Evolutionary conservation across 2,888 invertebrate species (phyloP).

Genomic region (Ctena decussata): DNA sequence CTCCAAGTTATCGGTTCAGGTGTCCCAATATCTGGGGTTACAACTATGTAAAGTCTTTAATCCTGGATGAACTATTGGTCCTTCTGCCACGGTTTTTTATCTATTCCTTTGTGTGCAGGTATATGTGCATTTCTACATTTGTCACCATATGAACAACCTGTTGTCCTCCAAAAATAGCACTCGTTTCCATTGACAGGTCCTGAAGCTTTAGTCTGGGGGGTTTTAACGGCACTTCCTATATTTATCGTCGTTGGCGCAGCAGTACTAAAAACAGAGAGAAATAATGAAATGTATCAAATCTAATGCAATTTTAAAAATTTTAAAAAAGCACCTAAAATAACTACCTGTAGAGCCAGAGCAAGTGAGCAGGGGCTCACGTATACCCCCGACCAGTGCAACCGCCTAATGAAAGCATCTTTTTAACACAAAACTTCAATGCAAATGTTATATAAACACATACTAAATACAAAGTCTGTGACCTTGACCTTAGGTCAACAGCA

Average conservation of each 20-base stretch:
- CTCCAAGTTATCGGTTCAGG: too few species aligned
- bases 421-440: too few species aligned
- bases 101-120: conserved; percentile 87
- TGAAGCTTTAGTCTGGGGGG: conserved; percentile 77
- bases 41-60: background rate
- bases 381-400: too few species aligned
- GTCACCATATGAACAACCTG: conserved; percentile 87
- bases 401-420: too few species aligned
- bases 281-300: background rate
- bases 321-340: too few species aligned
- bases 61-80: conserved; percentile 34
- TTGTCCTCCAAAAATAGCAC: conserved; percentile 88
- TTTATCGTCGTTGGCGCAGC: conserved; percentile 46
- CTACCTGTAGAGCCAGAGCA: too few species aligned
- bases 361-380: too few species aligned
- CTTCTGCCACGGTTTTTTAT: conserved; percentile 87
- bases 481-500: too few species aligned
- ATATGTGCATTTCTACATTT: conserved; percentile 87
- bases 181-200: conserved; percentile 88
- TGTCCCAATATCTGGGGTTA: too few species aligned
- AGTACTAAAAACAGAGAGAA: background rate
- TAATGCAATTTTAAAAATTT: too few species aligned
- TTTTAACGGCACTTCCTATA: conserved; percentile 67
- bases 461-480: too few species aligned
- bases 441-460: too few species aligned